Evolutionary conservation across 2,113 vertebrate species (phyloP).

Genomic region (Toxotes jaculatrix): DNA sequence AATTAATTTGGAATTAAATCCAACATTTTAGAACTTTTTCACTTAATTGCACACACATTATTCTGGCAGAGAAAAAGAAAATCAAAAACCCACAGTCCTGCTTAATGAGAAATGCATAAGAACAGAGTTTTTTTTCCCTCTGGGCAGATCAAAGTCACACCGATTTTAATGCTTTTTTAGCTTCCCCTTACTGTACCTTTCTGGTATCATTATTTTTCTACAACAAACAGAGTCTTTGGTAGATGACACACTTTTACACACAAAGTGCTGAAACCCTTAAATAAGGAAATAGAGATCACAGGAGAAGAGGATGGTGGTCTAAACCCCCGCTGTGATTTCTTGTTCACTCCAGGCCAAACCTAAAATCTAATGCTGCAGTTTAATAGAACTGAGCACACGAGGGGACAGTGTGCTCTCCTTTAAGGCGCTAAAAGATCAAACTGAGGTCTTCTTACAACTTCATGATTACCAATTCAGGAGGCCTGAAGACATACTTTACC

Average conservation of each 20-base stretch:
- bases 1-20: constrained; percentile 12
- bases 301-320: constrained; percentile 36
- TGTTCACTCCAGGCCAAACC: constrained; percentile 56
- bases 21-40: constrained; percentile 4
- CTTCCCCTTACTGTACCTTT: constrained; percentile 7
- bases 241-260: constrained; percentile 16
- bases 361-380: constrained; percentile 48
- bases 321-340: constrained; percentile 52
- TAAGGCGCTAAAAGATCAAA: constrained; percentile 52
- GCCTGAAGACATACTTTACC: constrained; percentile 57
- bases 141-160: constrained; percentile 46
- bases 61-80: neutral
- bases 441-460: constrained; percentile 53
- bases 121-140: constrained; percentile 18
- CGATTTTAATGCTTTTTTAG: constrained; percentile 20
- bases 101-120: constrained; percentile 45
- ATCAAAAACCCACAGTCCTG: neutral
- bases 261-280: constrained; percentile 42
- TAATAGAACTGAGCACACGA: constrained; percentile 54
- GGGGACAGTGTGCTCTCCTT: constrained; percentile 30
- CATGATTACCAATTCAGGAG: constrained; percentile 59
- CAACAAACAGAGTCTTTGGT: neutral
- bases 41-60: constrained; percentile 14
- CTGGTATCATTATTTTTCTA: constrained; percentile 24
- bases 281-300: constrained; percentile 35